Evolutionary conservation across 2,797 vertebrate species (phyloP).

Genomic region (Linurgus olivaceus): DNA sequence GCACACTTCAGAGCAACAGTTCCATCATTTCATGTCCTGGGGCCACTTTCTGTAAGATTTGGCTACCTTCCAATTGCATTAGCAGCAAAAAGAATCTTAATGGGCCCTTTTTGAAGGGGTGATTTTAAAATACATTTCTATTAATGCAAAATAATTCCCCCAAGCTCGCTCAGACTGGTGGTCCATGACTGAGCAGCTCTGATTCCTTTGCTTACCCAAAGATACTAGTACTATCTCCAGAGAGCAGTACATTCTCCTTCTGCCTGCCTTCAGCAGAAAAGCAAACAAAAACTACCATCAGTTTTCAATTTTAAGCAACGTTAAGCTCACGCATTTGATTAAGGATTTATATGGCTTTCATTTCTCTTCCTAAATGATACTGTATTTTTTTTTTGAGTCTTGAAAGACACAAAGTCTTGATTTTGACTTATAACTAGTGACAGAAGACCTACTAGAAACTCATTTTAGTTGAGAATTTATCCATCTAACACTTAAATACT

Average conservation of each 20-base stretch:
- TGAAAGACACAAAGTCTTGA: neutral
- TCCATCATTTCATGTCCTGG: neutral
- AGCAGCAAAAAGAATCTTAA: conserved; percentile 18
- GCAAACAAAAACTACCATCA: neutral
- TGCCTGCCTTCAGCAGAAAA: neutral
- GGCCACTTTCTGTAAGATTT: neutral
- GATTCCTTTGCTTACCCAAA: neutral
- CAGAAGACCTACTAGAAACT: neutral
- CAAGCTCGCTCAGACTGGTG: neutral
- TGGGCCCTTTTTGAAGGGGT: neutral
- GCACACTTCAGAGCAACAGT: neutral
- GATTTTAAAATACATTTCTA: conserved; percentile 48
- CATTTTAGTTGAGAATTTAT: neutral
- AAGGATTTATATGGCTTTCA: neutral
- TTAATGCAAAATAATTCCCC: conserved; percentile 17
- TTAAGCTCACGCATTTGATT: conserved; percentile 1
- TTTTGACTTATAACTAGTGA: neutral
- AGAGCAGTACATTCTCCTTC: neutral
- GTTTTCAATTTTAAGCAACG: neutral
- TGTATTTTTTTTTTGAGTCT: neutral
- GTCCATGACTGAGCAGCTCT: neutral
- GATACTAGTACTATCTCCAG: neutral
- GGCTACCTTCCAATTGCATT: neutral
- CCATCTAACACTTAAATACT: neutral
- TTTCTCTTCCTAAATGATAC: neutral